Base-by-base conservation (phyloP, 1,140 invertebrate genomes). In the Danaus plexippus region DNA sequence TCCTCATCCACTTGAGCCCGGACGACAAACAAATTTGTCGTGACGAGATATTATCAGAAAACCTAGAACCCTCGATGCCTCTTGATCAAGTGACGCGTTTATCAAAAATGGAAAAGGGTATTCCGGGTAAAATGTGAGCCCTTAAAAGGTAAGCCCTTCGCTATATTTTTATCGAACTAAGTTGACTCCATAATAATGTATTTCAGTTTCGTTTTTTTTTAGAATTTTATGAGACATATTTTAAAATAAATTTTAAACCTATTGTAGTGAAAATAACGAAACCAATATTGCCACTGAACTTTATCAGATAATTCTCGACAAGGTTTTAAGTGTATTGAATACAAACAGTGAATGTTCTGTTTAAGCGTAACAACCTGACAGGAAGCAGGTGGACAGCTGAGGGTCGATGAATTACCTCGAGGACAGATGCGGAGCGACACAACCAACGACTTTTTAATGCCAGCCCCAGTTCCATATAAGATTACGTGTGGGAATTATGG, bases 1-100 rank as follows among this genome's bases (percentile, higher is more conserved):
- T 45, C 57, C 54, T 54, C 46, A 59, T 47, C 64, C 53, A 59
- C 59, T 66, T 69, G 62, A 66, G 66, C 70, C 71, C 59, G 66
- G 61, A 69, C 71, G 69, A 74, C 70, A 71, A 64, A 71, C 67
- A 75, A 76, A 80, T 82, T 78, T 78, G 75, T 78, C 75, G 66
- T 69, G 71, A 74, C 71, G 64, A 79, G 77, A 82, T 80, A 75
- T 76, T 74, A 78, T 82, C 78, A 51, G 71, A 73, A 66, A 66
- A 73, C 65, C 60, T 64, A 64, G 64, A 56, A 58, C 59, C 69
- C 71, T 57, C 67, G 22, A 32, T 65, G 58, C 61, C 66, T 63
- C 71, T 57, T 52, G 75, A 79, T 77, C 71, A 69, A 66, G 55
- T 58, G 67, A 48, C 68, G 65, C 73, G 71, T 80, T 79, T 77